Percentiles rank a stretch among this genome's conserved stretches.
phyloP scores from a whole-genome alignment of 1,140 invertebrate species.

The Charaxes varanes region DNA sequence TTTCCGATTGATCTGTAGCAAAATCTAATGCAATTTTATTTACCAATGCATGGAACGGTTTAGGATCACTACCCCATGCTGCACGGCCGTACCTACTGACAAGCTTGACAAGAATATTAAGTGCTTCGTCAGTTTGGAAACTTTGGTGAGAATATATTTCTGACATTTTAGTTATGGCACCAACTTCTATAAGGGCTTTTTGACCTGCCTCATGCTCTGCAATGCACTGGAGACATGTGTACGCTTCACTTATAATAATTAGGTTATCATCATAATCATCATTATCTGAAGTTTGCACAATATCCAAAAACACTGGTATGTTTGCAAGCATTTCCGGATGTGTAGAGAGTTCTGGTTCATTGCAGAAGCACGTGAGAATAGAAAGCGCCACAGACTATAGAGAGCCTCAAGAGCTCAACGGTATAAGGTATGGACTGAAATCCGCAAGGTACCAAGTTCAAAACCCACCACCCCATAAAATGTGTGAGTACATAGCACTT shows the following conservation, averaged over 20 bases:
- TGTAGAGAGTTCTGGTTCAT: conserved; percentile 83
- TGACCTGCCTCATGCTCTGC: conserved; percentile 83
- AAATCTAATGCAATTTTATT: conserved; percentile 90
- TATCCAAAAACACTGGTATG: conserved; percentile 86
- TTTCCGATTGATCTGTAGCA: conserved; percentile 88
- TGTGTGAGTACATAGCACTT: too few relatives aligned
- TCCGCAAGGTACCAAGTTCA: too few relatives aligned
- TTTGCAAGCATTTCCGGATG: conserved; percentile 88
- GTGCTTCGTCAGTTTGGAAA: conserved; percentile 89
- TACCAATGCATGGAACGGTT: conserved; percentile 86
- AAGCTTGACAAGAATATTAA: conserved; percentile 84
- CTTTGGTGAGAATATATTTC: conserved; percentile 89
- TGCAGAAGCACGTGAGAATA: too few relatives aligned
- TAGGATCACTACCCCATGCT: conserved; percentile 83
- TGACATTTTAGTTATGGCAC: conserved; percentile 86
- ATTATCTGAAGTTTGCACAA: conserved; percentile 86
- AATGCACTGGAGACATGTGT: conserved; percentile 87
- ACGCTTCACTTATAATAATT: conserved; percentile 91
- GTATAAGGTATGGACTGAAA: too few relatives aligned
- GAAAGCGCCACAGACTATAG: too few relatives aligned
- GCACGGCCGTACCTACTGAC: conserved; percentile 79
- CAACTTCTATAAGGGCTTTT: conserved; percentile 82
- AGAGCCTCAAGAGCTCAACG: too few relatives aligned
- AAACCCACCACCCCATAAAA: too few relatives aligned
- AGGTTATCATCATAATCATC: conserved; percentile 89